These are phyloP conservation scores for Zaprionus bogoriensis DNA, from an alignment of 2,888 invertebrate species.

Conservation along the genomic window DNA sequence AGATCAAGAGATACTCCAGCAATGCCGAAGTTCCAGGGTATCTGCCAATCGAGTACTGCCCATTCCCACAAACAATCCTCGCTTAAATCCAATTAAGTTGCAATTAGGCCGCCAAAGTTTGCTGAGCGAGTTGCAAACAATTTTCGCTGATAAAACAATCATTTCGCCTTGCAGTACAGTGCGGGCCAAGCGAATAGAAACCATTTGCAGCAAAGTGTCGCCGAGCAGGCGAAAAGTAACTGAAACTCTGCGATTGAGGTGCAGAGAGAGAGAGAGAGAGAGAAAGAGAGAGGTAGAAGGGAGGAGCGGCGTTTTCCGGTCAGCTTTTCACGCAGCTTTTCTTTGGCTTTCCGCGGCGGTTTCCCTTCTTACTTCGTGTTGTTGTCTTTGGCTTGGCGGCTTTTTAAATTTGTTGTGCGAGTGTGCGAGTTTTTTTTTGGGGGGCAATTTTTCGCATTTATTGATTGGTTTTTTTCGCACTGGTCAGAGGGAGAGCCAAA, in stretches of 20 bases:
- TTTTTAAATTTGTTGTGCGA: conserved; percentile 48
- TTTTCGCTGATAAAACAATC: conserved; percentile 22
- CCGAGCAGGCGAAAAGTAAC: not conserved
- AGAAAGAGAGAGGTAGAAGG: not conserved
- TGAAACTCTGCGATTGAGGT: not conserved
- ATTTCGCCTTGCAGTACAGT: not conserved
- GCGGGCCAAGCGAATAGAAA: not conserved
- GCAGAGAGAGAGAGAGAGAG: not conserved
- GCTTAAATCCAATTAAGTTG: conserved; percentile 27
- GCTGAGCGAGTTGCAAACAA: conserved; percentile 16
- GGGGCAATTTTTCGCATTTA: conserved; percentile 54
- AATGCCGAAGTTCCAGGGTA: not conserved
- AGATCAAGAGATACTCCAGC: too few species aligned
- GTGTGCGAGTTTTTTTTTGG: conserved; percentile 19
- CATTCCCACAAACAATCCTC: not conserved
- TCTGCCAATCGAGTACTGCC: not conserved
- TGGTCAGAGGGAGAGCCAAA: not conserved
- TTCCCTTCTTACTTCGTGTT: conserved; percentile 2
- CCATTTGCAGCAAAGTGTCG: conserved; percentile 36
- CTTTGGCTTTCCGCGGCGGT: conserved; percentile 10
- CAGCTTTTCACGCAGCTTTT: conserved; percentile 36
- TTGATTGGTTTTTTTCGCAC: conserved; percentile 56
- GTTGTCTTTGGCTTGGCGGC: conserved; percentile 14
- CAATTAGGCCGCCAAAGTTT: conserved; percentile 38
- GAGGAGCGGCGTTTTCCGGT: too few species aligned